phyloP scores from a whole-genome alignment of 2,113 vertebrate genomes.

The Saguinus imperator region DNA sequence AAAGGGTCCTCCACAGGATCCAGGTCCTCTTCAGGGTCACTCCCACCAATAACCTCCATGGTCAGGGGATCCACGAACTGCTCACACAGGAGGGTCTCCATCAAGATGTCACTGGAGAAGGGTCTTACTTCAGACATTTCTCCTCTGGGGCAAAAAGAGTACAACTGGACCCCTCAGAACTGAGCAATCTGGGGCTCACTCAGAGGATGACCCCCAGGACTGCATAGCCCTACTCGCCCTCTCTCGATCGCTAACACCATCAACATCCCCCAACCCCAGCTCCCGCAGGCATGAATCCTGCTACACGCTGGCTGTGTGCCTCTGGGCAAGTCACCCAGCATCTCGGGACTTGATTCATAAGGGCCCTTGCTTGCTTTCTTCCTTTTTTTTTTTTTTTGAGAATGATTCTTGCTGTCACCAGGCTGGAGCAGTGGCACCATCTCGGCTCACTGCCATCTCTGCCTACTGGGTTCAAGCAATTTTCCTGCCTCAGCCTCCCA shows the following conservation, averaged over 20 bases:
- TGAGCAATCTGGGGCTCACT: rapidly evolving
- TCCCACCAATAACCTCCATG: slow-evolving; percentile 56
- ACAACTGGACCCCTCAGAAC: not conserved
- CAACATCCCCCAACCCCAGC: not conserved
- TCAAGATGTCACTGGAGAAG: slow-evolving; percentile 49
- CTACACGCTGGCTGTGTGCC: not conserved
- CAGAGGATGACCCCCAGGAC: not conserved
- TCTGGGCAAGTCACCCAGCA: not conserved
- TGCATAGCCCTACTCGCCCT: not conserved
- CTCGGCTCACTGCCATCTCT: no score
- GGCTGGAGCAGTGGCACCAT: no score
- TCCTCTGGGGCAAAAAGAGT: slow-evolving; percentile 62
- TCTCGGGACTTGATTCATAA: not conserved
- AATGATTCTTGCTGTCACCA: no score
- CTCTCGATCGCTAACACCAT: not conserved
- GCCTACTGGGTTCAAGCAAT: no score
- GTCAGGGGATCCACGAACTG: slow-evolving; percentile 9
- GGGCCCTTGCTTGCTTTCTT: not conserved
- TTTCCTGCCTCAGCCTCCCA: no score
- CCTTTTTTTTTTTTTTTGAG: no score
- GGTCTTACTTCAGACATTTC: slow-evolving; percentile 79
- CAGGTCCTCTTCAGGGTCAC: slow-evolving; percentile 44
- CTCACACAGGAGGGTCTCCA: slow-evolving; percentile 66
- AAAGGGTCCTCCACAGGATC: not conserved
- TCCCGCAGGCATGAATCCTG: not conserved